These are phyloP conservation scores for Potorous gilbertii DNA, from an alignment of 2,797 vertebrate genomes.

Conservation along the genomic window DNA sequence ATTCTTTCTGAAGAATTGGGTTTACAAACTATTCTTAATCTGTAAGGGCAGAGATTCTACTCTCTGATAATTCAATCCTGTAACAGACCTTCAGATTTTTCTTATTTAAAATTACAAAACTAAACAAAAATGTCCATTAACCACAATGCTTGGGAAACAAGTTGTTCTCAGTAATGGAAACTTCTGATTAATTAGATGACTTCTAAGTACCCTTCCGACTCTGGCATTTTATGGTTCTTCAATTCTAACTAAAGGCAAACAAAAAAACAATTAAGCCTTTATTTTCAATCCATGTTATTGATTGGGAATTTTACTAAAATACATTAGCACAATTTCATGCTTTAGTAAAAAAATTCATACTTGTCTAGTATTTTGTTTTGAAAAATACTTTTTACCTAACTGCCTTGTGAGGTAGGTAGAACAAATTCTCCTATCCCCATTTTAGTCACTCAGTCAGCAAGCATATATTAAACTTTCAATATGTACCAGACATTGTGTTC, in stretches of 20 bases:
- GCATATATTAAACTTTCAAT: neutral
- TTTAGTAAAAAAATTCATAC: neutral
- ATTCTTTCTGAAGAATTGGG: neutral
- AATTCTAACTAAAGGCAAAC: neutral
- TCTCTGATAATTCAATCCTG: neutral
- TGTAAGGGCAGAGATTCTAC: constrained; percentile 3
- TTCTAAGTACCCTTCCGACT: neutral
- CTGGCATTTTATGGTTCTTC: neutral
- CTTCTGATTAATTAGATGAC: constrained; percentile 20
- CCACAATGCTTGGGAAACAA: neutral
- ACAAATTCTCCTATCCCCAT: neutral
- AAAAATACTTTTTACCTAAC: neutral
- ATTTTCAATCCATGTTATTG: constrained; percentile 16
- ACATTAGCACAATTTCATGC: neutral
- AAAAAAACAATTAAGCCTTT: neutral
- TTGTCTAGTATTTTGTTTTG: neutral
- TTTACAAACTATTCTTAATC: neutral
- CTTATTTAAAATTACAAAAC: constrained; percentile 46
- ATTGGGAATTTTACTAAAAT: constrained; percentile 49
- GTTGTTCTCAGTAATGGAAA: neutral
- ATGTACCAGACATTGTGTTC: neutral
- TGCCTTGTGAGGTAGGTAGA: neutral
- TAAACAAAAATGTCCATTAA: neutral
- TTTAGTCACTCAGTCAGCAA: neutral
- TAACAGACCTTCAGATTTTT: neutral